Conservation (phyloP, 2,797 vertebrate genomes). For the Poecilia gillii region DNA sequence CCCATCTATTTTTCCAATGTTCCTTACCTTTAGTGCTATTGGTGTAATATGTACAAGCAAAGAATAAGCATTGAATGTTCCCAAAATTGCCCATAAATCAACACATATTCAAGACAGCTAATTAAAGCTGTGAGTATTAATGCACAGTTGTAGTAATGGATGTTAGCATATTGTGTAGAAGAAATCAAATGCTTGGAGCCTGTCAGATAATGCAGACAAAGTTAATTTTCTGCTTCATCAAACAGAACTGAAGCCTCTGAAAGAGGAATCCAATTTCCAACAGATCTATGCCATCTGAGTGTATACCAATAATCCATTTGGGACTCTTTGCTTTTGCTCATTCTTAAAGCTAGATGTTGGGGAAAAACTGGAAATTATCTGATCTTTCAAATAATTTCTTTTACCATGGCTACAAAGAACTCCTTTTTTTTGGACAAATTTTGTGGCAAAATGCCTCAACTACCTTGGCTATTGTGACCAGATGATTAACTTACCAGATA, state of each 20-base stretch:
- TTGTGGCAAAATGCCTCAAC: background rate
- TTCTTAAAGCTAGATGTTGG: background rate
- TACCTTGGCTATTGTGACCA: background rate
- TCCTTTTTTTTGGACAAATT: background rate
- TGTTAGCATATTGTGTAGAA: conserved; percentile 35
- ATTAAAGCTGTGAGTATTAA: conserved; percentile 25
- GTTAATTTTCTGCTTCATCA: conserved; percentile 65
- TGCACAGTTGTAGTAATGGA: conserved; percentile 20
- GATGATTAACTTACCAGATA: background rate
- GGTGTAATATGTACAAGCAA: conserved; percentile 3
- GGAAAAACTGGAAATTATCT: background rate
- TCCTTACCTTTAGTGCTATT: background rate
- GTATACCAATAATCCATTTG: background rate
- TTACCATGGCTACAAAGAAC: background rate
- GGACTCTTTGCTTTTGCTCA: background rate
- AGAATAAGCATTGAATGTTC: background rate
- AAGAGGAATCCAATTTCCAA: conserved; percentile 20
- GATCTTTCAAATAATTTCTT: background rate
- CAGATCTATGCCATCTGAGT: conserved; percentile 13
- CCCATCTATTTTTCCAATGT: background rate
- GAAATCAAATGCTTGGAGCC: conserved; percentile 40
- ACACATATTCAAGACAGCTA: conserved; percentile 34
- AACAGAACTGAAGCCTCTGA: conserved; percentile 14
- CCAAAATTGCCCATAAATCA: conserved; percentile 26
- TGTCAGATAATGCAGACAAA: conserved; percentile 46